Percentiles rank a stretch among this genome's conserved stretches.
Conservation (phyloP, 2,113 vertebrate genomes). For the Copsychus sechellarum region DNA sequence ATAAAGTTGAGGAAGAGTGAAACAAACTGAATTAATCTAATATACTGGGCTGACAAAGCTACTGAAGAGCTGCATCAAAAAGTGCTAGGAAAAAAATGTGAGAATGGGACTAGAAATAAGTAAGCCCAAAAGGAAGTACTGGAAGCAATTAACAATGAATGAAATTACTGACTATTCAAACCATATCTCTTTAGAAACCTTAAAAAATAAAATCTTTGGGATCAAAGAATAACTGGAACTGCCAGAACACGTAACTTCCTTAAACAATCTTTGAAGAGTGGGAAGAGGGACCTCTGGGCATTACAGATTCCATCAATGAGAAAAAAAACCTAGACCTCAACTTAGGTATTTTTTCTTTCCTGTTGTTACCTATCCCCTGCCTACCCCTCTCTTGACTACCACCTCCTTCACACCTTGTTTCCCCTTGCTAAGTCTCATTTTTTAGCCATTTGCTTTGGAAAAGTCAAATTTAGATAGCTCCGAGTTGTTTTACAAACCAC, state of each 20-base stretch:
- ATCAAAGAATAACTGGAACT: not conserved
- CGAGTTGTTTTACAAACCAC: fast-evolving
- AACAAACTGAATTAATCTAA: not conserved
- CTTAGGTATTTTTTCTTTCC: not conserved
- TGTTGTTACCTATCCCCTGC: not conserved
- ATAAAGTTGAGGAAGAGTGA: not conserved
- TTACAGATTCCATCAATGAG: not conserved
- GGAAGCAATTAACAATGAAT: not conserved
- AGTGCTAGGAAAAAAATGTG: not conserved
- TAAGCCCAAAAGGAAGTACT: not conserved
- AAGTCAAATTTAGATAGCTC: not conserved
- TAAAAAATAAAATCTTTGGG: not conserved
- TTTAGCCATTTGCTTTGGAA: not conserved
- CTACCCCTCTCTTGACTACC: not conserved
- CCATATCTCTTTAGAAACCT: not conserved
- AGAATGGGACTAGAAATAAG: not conserved
- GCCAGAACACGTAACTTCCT: not conserved
- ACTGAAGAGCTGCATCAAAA: not conserved
- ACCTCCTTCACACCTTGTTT: not conserved
- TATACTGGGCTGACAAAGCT: not conserved
- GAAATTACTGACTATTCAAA: not conserved
- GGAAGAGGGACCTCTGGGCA: not conserved
- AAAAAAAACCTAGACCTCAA: not conserved
- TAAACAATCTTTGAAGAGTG: not conserved
- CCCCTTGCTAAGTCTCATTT: not conserved